These are phyloP conservation scores for Lucinisca nassula DNA, from an alignment of 2,888 invertebrate genomes.

Conservation along the genomic window DNA sequence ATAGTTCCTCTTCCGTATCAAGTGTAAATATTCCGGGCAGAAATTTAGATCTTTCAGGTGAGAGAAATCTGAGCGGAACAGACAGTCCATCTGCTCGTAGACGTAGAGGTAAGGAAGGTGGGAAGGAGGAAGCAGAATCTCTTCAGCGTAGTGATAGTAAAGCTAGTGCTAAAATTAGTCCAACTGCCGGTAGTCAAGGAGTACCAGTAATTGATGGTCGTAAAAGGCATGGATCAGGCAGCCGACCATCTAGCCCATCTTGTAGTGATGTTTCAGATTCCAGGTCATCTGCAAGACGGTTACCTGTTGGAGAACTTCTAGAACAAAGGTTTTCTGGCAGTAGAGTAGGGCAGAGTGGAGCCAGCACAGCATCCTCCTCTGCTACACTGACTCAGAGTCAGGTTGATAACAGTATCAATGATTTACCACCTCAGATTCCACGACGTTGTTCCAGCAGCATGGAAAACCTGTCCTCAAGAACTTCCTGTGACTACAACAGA, in stretches of 20 bases:
- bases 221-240: conserved; percentile 79
- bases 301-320: conserved; percentile 79
- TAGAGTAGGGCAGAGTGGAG: conserved; percentile 62
- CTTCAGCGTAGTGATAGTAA: conserved; percentile 49
- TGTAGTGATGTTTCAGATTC: conserved; percentile 71
- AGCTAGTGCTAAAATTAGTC: conserved; percentile 65
- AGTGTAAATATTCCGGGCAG: conserved; percentile 60
- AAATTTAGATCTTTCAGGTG: conserved; percentile 53
- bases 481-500: conserved; percentile 65
- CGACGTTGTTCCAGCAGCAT: conserved; percentile 66
- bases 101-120: conserved; percentile 73
- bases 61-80: conserved; percentile 52
- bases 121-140: conserved; percentile 45
- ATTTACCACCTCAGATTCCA: conserved; percentile 70
- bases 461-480: conserved; percentile 70
- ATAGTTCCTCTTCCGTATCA: conserved; percentile 69
- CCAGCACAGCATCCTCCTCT: conserved; percentile 66
- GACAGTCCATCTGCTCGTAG: conserved; percentile 64
- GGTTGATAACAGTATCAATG: conserved; percentile 64
- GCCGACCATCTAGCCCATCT: conserved; percentile 82
- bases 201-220: conserved; percentile 81
- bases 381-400: conserved; percentile 69
- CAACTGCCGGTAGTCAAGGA: conserved; percentile 71
- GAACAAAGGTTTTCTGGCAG: conserved; percentile 76
- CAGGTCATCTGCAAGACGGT: conserved; percentile 60